Conservation (phyloP, 2,113 vertebrate genomes). For the Microtus richardsoni region DNA sequence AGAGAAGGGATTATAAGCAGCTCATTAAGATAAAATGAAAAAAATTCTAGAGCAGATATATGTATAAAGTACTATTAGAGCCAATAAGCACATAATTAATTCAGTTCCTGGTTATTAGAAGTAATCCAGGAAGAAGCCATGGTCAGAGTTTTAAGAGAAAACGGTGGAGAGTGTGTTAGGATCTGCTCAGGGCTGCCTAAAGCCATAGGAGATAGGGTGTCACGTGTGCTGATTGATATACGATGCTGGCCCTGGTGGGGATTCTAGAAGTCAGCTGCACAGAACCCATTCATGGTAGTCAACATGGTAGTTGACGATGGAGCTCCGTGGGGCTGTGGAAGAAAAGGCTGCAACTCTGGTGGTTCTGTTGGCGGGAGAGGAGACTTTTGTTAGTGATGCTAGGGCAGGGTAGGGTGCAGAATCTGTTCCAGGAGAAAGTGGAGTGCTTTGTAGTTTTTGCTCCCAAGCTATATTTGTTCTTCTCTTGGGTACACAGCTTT, state of each 20-base stretch:
- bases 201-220: background rate
- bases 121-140: background rate
- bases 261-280: accelerated
- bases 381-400: background rate
- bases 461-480: background rate
- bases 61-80: background rate
- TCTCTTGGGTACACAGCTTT: background rate
- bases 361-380: background rate
- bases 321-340: background rate
- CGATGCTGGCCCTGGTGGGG: background rate
- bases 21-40: background rate
- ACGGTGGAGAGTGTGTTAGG: background rate
- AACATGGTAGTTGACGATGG: accelerated
- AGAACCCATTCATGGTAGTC: background rate
- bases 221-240: background rate
- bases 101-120: background rate
- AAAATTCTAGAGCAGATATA: background rate
- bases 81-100: background rate
- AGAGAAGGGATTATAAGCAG: background rate
- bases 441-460: background rate
- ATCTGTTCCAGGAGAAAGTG: background rate
- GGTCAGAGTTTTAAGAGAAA: background rate
- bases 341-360: background rate
- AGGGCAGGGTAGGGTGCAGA: background rate
- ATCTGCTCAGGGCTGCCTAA: background rate